phyloP scores from a whole-genome alignment of 2,113 vertebrate genomes.

The Microcebus ravelobensis region DNA sequence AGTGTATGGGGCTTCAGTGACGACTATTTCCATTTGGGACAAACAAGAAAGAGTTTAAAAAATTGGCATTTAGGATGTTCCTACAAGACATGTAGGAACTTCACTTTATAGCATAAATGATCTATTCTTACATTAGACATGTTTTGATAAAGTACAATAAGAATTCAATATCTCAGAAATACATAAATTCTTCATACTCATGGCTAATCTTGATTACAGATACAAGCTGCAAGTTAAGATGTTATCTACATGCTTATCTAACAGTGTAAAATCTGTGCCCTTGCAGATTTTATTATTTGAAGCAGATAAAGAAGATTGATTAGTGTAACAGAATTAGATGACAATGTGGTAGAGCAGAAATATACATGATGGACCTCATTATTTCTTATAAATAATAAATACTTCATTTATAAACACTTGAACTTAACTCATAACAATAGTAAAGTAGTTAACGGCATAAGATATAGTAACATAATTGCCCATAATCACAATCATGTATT shows the following conservation, averaged over 20 bases:
- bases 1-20: not conserved
- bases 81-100: not conserved
- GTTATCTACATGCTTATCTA: not conserved
- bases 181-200: not conserved
- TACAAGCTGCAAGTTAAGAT: not conserved
- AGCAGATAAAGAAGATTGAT: not conserved
- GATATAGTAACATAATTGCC: not conserved
- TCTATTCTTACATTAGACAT: not conserved
- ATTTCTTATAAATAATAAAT: not conserved
- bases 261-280: too few relatives aligned
- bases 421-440: not conserved
- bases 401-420: not conserved
- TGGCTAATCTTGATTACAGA: not conserved
- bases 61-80: not conserved
- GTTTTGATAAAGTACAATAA: not conserved
- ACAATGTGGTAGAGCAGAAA: not conserved
- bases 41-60: not conserved
- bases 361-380: not conserved
- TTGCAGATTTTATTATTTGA: not conserved
- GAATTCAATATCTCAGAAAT: not conserved
- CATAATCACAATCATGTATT: not conserved
- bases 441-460: not conserved
- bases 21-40: not conserved
- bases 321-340: not conserved
- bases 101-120: not conserved